phyloP scores from a whole-genome alignment of 2,888 invertebrate species.

The Eucera pruinosa region DNA sequence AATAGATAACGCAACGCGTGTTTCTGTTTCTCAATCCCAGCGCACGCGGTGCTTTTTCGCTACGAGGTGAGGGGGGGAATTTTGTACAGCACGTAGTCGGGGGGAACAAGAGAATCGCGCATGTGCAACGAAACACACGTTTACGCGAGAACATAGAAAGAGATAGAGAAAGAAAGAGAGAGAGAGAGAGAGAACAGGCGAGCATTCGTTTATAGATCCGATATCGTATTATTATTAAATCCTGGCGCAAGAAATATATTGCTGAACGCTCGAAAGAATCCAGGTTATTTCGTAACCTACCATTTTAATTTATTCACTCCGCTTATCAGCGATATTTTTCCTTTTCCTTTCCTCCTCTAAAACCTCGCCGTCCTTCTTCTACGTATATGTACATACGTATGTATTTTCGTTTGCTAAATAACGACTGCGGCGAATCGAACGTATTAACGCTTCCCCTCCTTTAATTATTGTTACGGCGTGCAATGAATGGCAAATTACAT shows the following conservation, averaged over 20 bases:
- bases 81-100: no score
- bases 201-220: constrained; percentile 58
- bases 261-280: constrained; percentile 45
- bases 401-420: constrained; percentile 17
- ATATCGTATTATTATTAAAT: constrained; percentile 67
- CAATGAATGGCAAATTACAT: no score
- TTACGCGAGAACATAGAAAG: no score
- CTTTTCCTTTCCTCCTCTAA: background rate
- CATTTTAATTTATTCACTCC: constrained; percentile 45
- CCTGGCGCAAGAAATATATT: constrained; percentile 47
- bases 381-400: no score
- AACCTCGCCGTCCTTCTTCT: background rate
- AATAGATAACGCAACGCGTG: constrained; percentile 59
- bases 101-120: background rate
- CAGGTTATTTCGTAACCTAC: constrained; percentile 38
- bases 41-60: no score
- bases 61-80: no score
- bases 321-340: constrained; percentile 29
- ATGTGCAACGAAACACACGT: constrained; percentile 4
- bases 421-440: background rate
- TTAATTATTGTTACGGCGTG: constrained; percentile 3
- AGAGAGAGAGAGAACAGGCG: no score
- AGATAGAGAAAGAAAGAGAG: no score
- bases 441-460: constrained; percentile 1
- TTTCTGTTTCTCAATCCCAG: constrained; percentile 63